Evolutionary conservation across 2,888 invertebrate species (phyloP).

Genomic region (Drosophila incognita): DNA sequence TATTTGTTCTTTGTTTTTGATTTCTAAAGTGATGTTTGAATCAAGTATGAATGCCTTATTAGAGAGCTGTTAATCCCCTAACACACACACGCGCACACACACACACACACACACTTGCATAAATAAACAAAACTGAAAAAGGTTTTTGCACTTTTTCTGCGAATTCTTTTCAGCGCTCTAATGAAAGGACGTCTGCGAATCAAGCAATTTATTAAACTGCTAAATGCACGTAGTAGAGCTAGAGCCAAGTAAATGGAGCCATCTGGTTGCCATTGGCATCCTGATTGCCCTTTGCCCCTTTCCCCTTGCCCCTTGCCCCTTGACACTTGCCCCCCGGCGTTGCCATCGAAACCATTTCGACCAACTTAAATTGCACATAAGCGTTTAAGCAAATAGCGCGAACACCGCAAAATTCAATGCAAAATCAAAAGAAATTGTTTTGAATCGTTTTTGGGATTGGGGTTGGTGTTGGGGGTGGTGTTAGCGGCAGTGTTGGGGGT

Average conservation of each 20-base stretch:
- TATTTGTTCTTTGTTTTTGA: not conserved
- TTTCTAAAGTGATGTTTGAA: not conserved
- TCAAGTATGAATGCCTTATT: not conserved
- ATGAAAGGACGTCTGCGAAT: not conserved
- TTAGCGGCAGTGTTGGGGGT: not conserved
- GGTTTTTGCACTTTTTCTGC: not conserved
- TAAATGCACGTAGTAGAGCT: not conserved
- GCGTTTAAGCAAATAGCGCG: slow-evolving; percentile 59
- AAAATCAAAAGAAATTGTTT: slow-evolving; percentile 70
- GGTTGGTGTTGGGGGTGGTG: not conserved
- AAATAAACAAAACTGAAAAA: not conserved
- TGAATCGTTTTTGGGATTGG: slow-evolving; percentile 27
- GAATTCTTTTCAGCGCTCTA: not conserved
- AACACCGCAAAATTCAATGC: slow-evolving; percentile 49
- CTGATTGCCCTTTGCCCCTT: slow-evolving; percentile 12
- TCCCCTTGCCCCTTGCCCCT: slow-evolving; percentile 4
- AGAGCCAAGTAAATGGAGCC: slow-evolving; percentile 33
- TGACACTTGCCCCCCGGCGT: slow-evolving; percentile 2
- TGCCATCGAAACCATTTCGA: slow-evolving; percentile 7
- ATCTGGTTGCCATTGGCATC: slow-evolving; percentile 38
- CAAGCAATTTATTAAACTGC: not conserved
- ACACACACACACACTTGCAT: not conserved
- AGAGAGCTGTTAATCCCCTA: not conserved
- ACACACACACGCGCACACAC: not conserved
- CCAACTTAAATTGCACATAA: slow-evolving; percentile 57